Conservation (phyloP, 2,888 invertebrate genomes). For the Harpagoxenus sublaevis region DNA sequence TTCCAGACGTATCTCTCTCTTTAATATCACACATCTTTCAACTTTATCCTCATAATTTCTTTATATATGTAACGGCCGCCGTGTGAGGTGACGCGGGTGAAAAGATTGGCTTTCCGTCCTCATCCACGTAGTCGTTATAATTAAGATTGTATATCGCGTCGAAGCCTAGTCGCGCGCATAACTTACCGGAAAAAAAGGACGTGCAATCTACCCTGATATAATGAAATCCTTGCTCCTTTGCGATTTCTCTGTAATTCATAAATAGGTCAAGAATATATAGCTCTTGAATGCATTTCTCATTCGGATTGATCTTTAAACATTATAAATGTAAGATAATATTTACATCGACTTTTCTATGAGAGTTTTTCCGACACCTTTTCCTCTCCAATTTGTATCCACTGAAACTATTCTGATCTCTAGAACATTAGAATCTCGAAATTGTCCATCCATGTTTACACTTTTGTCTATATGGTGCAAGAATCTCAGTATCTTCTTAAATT, state of each 20-base stretch:
- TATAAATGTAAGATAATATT: slow-evolving; percentile 78
- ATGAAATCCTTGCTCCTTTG: slow-evolving; percentile 87
- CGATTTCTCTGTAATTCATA: slow-evolving; percentile 88
- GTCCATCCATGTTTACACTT: slow-evolving; percentile 88
- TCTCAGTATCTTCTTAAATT: slow-evolving; percentile 90
- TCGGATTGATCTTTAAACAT: neutral
- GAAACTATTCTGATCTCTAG: slow-evolving; percentile 90
- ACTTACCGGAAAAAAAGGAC: slow-evolving; percentile 92
- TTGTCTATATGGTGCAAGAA: slow-evolving; percentile 88
- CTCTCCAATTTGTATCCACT: slow-evolving; percentile 90
- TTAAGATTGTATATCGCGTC: slow-evolving; percentile 89
- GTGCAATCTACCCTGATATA: slow-evolving; percentile 92
- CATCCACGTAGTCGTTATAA: slow-evolving; percentile 89
- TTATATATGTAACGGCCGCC: slow-evolving; percentile 88
- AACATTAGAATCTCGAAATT: slow-evolving; percentile 87
- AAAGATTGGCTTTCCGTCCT: slow-evolving; percentile 89
- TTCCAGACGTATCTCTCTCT: neutral
- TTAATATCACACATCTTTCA: neutral
- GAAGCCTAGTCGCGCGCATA: slow-evolving; percentile 91
- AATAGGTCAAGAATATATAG: slow-evolving; percentile 8
- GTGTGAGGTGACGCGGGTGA: slow-evolving; percentile 90
- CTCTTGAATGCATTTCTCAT: neutral
- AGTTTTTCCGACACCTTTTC: slow-evolving; percentile 90
- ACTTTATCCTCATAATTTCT: slow-evolving; percentile 57
- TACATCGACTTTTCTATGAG: slow-evolving; percentile 89